Conservation (phyloP, 92 coral and sea anemone genomes). For the Zoanthus gigantus region DNA sequence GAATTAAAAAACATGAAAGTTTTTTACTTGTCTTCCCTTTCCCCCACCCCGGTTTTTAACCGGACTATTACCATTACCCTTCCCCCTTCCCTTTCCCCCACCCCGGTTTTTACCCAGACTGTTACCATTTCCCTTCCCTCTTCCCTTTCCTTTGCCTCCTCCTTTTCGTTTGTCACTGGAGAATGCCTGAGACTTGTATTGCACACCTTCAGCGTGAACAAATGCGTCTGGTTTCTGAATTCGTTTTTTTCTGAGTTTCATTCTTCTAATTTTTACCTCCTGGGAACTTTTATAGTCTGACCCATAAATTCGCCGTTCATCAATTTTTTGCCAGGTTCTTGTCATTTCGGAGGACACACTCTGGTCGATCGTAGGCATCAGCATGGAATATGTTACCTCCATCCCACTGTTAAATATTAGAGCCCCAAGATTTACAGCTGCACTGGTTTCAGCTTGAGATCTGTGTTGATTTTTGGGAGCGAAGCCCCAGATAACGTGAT, state of each 20-base stretch:
- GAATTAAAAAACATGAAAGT: too few species aligned
- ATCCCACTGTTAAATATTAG: constrained; percentile 27
- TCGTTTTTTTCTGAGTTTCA: not conserved
- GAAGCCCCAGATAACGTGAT: constrained; percentile 65
- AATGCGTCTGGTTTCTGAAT: constrained; percentile 52
- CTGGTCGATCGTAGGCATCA: too few species aligned
- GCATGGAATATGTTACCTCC: too few species aligned
- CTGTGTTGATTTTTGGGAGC: constrained; percentile 57
- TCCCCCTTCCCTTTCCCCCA: not conserved
- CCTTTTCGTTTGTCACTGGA: not conserved
- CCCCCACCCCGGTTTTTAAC: not conserved
- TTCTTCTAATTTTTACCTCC: not conserved
- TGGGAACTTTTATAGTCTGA: constrained; percentile 1
- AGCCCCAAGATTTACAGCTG: constrained; percentile 20
- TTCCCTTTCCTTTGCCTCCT: not conserved
- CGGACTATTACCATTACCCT: not conserved
- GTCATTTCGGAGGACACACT: too few species aligned
- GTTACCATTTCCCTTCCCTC: not conserved
- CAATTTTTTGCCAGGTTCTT: not conserved
- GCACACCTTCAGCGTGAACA: constrained; percentile 53
- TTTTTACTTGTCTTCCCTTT: not conserved
- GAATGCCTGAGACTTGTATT: constrained; percentile 48
- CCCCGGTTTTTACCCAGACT: not conserved
- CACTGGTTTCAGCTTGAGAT: not conserved
- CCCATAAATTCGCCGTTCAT: constrained; percentile 9